These are phyloP conservation scores for Aphyosemion australe DNA, from an alignment of 2,113 vertebrate species.

Conservation along the genomic window DNA sequence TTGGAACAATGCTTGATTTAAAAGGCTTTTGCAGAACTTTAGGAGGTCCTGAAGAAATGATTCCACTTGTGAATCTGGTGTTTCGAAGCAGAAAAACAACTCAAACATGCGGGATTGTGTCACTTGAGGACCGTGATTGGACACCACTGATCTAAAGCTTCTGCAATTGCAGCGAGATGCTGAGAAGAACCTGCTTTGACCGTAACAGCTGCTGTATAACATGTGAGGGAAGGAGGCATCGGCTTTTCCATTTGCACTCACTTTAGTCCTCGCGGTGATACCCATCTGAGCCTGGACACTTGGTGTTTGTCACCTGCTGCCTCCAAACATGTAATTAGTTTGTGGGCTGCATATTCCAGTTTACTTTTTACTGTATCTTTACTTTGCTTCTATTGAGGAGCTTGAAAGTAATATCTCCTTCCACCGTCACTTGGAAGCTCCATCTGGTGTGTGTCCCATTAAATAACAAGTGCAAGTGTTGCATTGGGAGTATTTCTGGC, in stretches of 20 bases:
- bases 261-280: not conserved
- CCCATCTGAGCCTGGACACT: conserved; percentile 3
- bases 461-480: conserved; percentile 45
- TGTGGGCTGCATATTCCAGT: conserved; percentile 22
- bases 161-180: not conserved
- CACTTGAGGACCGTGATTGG: too few species aligned
- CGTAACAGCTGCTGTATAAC: not conserved
- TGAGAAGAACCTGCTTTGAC: not conserved
- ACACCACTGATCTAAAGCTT: too few species aligned
- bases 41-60: too few species aligned
- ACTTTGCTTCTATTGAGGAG: conserved; percentile 43
- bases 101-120: too few species aligned
- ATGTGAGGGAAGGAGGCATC: not conserved
- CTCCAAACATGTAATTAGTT: conserved; percentile 33
- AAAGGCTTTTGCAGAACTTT: too few species aligned
- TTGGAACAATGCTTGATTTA: too few species aligned
- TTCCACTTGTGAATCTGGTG: too few species aligned
- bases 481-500: conserved; percentile 27
- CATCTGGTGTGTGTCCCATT: conserved; percentile 57
- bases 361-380: conserved; percentile 33
- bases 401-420: conserved; percentile 48
- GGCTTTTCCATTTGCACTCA: conserved; percentile 13
- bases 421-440: conserved; percentile 48
- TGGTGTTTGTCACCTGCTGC: conserved; percentile 1
- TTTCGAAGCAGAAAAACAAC: too few species aligned